These are phyloP conservation scores for Micromussa lordhowensis DNA, from an alignment of 92 coral and sea anemone species.

Conservation along the genomic window DNA sequence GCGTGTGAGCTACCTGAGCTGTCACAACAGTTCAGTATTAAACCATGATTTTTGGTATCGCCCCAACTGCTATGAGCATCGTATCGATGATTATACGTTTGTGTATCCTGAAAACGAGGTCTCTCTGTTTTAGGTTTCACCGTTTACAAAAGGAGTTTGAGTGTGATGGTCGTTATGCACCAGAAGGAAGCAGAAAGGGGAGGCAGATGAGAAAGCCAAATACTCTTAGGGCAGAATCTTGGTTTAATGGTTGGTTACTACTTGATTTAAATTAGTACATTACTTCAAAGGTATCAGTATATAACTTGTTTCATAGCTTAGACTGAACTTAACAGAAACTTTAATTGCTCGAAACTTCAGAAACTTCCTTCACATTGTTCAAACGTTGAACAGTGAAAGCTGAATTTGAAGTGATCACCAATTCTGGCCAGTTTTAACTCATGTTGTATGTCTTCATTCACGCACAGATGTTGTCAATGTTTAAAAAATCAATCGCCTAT, in stretches of 20 bases:
- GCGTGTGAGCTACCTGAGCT: conserved; percentile 2
- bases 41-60: not conserved
- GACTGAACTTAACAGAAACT: no score
- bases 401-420: no score
- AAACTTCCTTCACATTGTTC: no score
- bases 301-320: no score
- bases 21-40: conserved; percentile 24
- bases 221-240: not conserved
- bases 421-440: no score
- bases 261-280: no score
- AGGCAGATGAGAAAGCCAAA: no score
- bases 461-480: not conserved
- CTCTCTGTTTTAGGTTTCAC: not conserved
- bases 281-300: no score
- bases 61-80: not conserved
- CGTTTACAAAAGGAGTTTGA: not conserved
- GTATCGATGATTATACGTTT: not conserved
- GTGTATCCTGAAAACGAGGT: no score
- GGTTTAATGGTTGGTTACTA: not conserved
- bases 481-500: not conserved
- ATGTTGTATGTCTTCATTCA: not conserved
- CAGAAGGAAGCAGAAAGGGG: no score
- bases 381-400: no score
- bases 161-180: not conserved
- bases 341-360: no score